Percentiles rank a stretch among this genome's conserved stretches.
Conservation (phyloP, 2,888 invertebrate genomes). For the Gibbula magus region DNA sequence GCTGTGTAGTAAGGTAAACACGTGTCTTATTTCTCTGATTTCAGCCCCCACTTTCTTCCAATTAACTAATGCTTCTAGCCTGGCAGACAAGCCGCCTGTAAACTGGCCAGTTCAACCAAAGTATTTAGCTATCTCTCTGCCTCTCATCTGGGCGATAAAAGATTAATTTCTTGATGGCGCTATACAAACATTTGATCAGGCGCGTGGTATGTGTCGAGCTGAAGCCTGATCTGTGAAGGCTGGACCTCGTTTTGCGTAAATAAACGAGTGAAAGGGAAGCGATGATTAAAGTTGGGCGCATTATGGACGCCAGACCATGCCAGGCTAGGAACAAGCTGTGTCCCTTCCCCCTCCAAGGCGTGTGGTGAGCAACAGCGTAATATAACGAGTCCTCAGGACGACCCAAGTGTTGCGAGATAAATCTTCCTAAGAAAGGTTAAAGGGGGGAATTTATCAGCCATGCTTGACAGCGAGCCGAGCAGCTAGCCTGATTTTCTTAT, state of each 20-base stretch:
- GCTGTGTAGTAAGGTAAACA: slow-evolving; percentile 1
- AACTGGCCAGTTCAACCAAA: background rate
- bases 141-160: slow-evolving; percentile 17
- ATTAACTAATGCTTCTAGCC: background rate
- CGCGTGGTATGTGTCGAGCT: background rate
- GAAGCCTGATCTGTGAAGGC: slow-evolving; percentile 9
- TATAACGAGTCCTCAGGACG: background rate
- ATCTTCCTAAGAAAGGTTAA: slow-evolving; percentile 28
- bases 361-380: background rate
- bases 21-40: background rate
- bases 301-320: too few relatives aligned
- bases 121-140: slow-evolving; percentile 16
- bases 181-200: slow-evolving; percentile 14
- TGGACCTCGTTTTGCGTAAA: background rate
- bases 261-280: background rate
- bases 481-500: slow-evolving; percentile 28
- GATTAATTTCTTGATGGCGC: slow-evolving; percentile 17
- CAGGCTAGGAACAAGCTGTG: background rate
- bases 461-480: slow-evolving; percentile 29
- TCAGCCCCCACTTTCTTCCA: background rate
- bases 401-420: slow-evolving; percentile 19
- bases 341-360: background rate
- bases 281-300: background rate
- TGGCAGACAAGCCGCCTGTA: background rate
- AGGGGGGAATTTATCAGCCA: slow-evolving; percentile 30